phyloP scores from a whole-genome alignment of 2,797 vertebrate species.

The Danionella dracula region DNA sequence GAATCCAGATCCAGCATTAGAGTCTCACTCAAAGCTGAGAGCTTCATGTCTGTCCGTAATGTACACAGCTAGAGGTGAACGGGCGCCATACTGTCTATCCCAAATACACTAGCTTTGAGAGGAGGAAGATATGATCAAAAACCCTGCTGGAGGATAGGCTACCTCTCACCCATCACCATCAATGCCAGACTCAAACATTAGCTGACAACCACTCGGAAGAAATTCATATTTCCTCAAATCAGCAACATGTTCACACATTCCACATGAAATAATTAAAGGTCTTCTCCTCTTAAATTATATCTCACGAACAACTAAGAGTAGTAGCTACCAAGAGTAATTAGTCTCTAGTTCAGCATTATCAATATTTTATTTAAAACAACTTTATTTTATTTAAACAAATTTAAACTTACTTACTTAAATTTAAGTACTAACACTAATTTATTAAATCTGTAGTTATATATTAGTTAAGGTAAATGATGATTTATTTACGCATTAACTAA shows the following conservation, averaged over 20 bases:
- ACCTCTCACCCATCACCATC: conserved; percentile 35
- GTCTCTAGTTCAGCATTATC: too few species aligned
- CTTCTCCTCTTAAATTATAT: too few species aligned
- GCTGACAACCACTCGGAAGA: conserved; percentile 9
- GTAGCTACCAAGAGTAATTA: too few species aligned
- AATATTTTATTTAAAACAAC: too few species aligned
- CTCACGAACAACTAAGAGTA: too few species aligned
- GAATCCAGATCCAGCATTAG: conserved; percentile 24
- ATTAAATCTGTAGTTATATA: too few species aligned
- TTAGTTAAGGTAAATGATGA: too few species aligned
- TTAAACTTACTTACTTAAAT: too few species aligned
- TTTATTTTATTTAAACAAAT: too few species aligned
- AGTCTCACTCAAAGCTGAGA: conserved; percentile 30
- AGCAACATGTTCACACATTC: neutral
- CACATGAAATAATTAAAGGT: too few species aligned
- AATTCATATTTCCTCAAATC: neutral
- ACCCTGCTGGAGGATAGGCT: conserved; percentile 33
- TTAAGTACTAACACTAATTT: too few species aligned
- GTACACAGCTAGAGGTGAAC: conserved; percentile 43
- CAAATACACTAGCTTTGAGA: conserved; percentile 23
- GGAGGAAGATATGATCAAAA: conserved; percentile 44
- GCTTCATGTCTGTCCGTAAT: conserved; percentile 44
- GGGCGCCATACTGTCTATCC: conserved; percentile 52
- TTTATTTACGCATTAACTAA: too few species aligned
- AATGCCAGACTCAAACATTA: conserved; percentile 27